phyloP scores from a whole-genome alignment of 2,797 vertebrate genomes.

The Buphagus erythrorhynchus region DNA sequence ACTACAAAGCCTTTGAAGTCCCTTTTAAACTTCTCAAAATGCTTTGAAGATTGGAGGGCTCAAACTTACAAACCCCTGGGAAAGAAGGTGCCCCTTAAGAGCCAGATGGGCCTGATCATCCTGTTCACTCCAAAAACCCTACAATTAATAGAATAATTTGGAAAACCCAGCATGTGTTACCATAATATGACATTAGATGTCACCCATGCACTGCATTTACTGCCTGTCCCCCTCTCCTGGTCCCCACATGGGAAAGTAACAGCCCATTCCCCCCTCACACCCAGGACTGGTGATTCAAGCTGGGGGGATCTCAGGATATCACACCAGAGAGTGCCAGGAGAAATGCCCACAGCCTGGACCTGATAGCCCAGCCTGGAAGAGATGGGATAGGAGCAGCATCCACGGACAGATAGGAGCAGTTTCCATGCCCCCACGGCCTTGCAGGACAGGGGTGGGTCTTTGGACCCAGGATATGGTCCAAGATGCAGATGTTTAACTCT shows the following conservation, averaged over 20 bases:
- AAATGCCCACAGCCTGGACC: neutral
- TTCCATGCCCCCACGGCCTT: rapidly evolving
- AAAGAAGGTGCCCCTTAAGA: neutral
- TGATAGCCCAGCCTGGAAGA: neutral
- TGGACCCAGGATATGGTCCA: neutral
- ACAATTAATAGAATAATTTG: neutral
- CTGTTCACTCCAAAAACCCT: neutral
- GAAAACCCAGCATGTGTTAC: constrained; percentile 16
- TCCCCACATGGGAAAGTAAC: neutral
- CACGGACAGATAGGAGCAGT: neutral
- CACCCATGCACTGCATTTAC: constrained; percentile 36
- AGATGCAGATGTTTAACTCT: neutral
- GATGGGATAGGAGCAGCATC: neutral
- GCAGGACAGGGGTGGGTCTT: neutral
- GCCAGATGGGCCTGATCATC: neutral
- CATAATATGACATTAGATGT: constrained; percentile 48
- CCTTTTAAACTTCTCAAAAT: neutral
- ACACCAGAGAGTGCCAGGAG: neutral
- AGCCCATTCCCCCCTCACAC: neutral
- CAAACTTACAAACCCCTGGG: neutral
- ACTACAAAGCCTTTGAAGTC: neutral
- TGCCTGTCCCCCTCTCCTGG: neutral
- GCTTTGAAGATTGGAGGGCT: neutral
- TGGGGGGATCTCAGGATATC: neutral
- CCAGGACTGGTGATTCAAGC: neutral